Evolutionary conservation across 2,888 invertebrate genomes (phyloP).

Genomic region (Pterobdella sp.): DNA sequence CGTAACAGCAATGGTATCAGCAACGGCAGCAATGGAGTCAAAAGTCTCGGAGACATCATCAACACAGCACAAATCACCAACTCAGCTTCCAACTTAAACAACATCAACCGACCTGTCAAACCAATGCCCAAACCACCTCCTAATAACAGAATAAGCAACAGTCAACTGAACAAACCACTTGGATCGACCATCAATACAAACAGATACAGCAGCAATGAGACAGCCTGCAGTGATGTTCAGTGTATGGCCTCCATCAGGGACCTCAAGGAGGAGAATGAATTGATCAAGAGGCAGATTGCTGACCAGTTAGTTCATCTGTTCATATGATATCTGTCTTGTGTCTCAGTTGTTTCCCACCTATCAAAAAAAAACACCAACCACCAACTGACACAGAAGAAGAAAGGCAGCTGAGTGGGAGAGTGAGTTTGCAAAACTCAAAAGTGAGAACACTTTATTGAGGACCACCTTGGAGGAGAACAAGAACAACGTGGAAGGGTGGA

Average conservation of each 20-base stretch:
- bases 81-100: background rate
- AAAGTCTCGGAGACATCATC: background rate
- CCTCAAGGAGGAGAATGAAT: constrained; percentile 90
- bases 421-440: constrained; percentile 86
- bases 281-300: constrained; percentile 83
- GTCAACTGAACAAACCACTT: background rate
- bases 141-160: constrained; percentile 1
- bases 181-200: background rate
- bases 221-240: background rate
- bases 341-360: background rate
- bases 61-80: background rate
- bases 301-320: constrained; percentile 66
- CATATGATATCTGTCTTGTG: background rate
- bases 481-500: constrained; percentile 97
- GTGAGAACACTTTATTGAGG: constrained; percentile 86
- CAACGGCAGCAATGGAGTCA: background rate
- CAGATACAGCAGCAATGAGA: too few relatives aligned
- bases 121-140: background rate
- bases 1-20: background rate
- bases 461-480: constrained; percentile 90
- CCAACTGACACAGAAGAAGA: constrained; percentile 64
- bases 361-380: background rate
- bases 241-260: background rate
- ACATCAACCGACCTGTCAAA: background rate
- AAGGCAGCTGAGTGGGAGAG: constrained; percentile 99